A percentile compares a stretch with the other conserved stretches of the same genome.
Evolutionary conservation across 2,888 invertebrate genomes (phyloP).

Genomic region (Masnerella sp.): DNA sequence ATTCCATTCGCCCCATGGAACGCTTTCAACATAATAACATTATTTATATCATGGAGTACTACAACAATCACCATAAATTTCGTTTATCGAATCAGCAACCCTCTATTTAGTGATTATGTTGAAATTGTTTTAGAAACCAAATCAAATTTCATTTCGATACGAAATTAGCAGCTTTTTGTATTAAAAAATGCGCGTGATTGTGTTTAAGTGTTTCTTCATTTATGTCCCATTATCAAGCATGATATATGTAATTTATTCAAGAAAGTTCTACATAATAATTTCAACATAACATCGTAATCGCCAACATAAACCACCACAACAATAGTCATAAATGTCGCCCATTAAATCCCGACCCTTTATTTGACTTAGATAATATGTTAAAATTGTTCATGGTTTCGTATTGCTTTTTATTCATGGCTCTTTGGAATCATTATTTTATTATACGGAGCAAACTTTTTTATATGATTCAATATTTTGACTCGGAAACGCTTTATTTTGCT

Average conservation of each 20-base stretch:
- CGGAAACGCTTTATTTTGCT: no score
- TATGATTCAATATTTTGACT: not conserved
- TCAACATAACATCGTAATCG: conserved; percentile 2
- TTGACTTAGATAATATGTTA: conserved; percentile 22
- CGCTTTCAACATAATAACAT: conserved; percentile 30
- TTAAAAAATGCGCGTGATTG: no score
- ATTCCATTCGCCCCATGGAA: conserved; percentile 12
- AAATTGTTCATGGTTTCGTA: conserved; percentile 3
- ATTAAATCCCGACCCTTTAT: conserved; percentile 19
- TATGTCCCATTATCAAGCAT: not conserved
- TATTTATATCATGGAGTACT: conserved; percentile 30
- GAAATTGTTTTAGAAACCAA: not conserved
- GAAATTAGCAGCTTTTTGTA: not conserved
- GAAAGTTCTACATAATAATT: not conserved
- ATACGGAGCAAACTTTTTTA: not conserved
- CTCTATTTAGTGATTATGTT: conserved; percentile 13
- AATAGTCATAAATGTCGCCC: conserved; percentile 18
- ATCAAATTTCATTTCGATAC: not conserved
- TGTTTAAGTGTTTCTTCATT: not conserved
- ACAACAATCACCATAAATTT: conserved; percentile 35
- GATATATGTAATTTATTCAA: conserved; percentile 3
- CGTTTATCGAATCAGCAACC: conserved; percentile 30
- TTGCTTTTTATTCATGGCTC: conserved; percentile 14
- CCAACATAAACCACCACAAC: conserved; percentile 10
- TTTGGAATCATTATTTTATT: conserved; percentile 4